Percentiles rank a stretch among this genome's conserved stretches.
phyloP scores from a whole-genome alignment of 2,797 vertebrate genomes.

The Halcyon badia region DNA sequence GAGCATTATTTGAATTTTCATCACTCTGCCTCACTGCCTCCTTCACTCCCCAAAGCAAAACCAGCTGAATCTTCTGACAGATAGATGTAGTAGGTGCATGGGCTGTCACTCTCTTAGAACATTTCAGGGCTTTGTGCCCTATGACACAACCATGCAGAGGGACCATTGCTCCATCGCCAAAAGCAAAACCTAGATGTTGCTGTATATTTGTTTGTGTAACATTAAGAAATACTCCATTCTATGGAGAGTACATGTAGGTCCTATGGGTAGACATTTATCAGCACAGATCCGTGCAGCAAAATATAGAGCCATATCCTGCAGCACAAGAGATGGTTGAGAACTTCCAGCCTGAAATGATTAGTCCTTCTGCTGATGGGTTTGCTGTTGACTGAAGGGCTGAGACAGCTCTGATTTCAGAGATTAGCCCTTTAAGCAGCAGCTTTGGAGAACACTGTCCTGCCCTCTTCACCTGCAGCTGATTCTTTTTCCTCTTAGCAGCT shows the following conservation, averaged over 20 bases:
- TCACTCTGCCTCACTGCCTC: not conserved
- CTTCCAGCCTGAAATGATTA: not conserved
- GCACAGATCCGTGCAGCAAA: not conserved
- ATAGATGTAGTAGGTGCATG: accelerated
- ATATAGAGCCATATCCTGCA: not conserved
- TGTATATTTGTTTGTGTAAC: not conserved
- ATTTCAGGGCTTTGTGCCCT: not conserved
- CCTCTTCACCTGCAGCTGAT: not conserved
- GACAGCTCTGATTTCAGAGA: not conserved
- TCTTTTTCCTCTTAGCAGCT: not conserved
- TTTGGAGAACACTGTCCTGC: not conserved
- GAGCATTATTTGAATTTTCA: not conserved
- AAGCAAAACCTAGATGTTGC: not conserved
- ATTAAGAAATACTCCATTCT: not conserved
- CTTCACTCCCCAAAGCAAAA: not conserved
- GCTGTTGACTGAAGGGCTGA: not conserved
- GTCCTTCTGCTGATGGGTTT: not conserved
- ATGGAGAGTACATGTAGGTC: not conserved
- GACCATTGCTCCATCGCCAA: not conserved
- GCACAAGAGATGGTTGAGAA: not conserved
- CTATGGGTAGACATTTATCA: not conserved
- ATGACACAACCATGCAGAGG: not conserved
- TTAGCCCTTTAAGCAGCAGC: not conserved
- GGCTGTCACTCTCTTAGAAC: not conserved
- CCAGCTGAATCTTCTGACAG: not conserved